Percentiles rank a stretch among this genome's conserved stretches.
These are phyloP conservation scores for Cryptosula pallasiana DNA, from an alignment of 2,888 invertebrate species.

Conservation along the genomic window DNA sequence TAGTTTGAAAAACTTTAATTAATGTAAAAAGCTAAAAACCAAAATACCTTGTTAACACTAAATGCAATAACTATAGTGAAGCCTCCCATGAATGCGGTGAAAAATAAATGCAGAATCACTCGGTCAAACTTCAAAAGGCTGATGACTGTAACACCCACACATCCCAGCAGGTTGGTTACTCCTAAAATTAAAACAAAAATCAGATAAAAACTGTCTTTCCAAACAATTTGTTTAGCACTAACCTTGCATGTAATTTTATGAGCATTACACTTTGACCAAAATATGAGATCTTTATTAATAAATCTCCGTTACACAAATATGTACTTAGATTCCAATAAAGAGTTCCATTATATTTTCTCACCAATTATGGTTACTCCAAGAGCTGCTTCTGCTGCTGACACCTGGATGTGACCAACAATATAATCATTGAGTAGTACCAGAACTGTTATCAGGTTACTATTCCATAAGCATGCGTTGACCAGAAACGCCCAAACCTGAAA, in stretches of 20 bases:
- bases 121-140: neutral
- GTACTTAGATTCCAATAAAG: too few relatives aligned
- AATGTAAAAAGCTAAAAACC: neutral
- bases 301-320: too few relatives aligned
- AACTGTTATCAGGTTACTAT: neutral
- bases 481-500: neutral
- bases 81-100: neutral
- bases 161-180: neutral
- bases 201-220: neutral
- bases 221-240: neutral
- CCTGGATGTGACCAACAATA: neutral
- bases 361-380: neutral
- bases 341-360: too few relatives aligned
- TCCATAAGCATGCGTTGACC: neutral
- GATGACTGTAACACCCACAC: neutral
- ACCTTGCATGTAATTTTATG: too few relatives aligned
- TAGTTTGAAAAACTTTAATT: too few relatives aligned
- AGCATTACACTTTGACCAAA: too few relatives aligned
- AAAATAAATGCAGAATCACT: neutral
- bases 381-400: neutral
- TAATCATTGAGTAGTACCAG: neutral
- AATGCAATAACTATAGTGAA: neutral
- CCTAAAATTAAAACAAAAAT: neutral
- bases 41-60: neutral
- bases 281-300: too few relatives aligned